phyloP scores from a whole-genome alignment of 2,888 invertebrate species.

The Cylindroiulus punctatus region DNA sequence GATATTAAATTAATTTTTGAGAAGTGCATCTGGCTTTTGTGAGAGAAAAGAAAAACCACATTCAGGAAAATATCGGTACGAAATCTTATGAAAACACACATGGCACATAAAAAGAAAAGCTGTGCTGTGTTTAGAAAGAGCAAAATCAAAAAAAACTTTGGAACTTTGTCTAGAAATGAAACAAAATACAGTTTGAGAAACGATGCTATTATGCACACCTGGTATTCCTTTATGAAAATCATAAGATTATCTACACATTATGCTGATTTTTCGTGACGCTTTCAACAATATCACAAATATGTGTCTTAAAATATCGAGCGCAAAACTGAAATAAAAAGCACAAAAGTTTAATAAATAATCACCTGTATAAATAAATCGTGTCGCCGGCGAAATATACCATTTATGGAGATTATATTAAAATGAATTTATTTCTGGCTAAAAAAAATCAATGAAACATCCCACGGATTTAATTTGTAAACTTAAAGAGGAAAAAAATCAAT shows the following conservation, averaged over 20 bases:
- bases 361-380: no score
- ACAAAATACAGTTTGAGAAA: background rate
- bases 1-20: conserved; percentile 45
- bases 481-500: no score
- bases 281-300: background rate
- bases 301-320: background rate
- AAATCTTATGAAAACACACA: background rate
- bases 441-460: no score
- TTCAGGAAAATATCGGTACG: background rate
- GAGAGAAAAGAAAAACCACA: conserved; percentile 9
- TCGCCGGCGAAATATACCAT: no score
- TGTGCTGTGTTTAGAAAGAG: background rate
- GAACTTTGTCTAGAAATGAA: conserved; percentile 12
- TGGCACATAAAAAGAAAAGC: conserved; percentile 25
- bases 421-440: no score
- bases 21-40: conserved; percentile 37
- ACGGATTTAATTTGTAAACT: no score
- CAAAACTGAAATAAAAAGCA: background rate
- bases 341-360: no score
- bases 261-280: background rate
- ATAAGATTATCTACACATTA: background rate
- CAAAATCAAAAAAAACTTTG: background rate
- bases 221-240: background rate
- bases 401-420: no score
- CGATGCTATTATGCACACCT: background rate